Evolutionary conservation across 2,113 vertebrate species (phyloP).

Genomic region (Alethe castanea): DNA sequence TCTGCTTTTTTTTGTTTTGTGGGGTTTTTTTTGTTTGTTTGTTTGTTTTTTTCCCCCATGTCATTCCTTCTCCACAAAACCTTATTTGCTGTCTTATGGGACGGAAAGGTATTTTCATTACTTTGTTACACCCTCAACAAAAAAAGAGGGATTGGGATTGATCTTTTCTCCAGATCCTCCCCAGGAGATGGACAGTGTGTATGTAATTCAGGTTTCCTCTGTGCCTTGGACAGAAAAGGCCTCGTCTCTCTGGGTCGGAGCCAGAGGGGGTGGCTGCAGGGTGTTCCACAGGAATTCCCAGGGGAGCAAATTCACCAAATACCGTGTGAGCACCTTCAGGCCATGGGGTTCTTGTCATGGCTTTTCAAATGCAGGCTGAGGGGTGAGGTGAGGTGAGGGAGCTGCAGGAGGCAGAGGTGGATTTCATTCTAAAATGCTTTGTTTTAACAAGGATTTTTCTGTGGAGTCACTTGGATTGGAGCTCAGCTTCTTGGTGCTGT

Average conservation of each 20-base stretch:
- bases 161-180: not conserved
- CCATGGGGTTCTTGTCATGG: not conserved
- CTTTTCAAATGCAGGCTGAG: not conserved
- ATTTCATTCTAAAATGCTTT: not conserved
- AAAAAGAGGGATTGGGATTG: not conserved
- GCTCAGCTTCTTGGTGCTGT: not conserved
- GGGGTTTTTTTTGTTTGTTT: too few species aligned
- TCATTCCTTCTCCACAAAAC: not conserved
- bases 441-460: not conserved
- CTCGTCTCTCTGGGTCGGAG: rapidly evolving
- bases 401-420: not conserved
- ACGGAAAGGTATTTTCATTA: not conserved
- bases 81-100: not conserved
- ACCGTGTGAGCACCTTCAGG: not conserved
- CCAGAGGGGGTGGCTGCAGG: too few species aligned
- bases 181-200: too few species aligned
- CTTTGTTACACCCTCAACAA: not conserved
- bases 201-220: not conserved
- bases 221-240: not conserved
- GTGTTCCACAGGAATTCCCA: not conserved
- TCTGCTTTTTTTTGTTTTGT: not conserved
- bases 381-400: not conserved
- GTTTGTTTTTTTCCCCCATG: too few species aligned
- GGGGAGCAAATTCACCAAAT: not conserved
- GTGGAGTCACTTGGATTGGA: not conserved